phyloP scores from a whole-genome alignment of 2,113 vertebrate genomes.

The Axis porcinus region DNA sequence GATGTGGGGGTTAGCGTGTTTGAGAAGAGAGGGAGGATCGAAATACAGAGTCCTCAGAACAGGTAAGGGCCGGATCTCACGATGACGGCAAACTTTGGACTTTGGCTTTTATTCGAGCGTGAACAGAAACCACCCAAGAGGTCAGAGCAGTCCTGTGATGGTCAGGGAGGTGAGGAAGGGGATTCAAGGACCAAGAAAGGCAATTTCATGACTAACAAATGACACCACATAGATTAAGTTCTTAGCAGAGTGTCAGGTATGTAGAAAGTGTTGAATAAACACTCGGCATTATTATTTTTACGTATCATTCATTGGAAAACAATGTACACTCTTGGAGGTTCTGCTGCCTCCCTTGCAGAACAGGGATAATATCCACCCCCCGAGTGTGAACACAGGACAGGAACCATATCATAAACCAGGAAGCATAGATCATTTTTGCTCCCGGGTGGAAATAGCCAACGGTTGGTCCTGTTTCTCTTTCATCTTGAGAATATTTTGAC shows the following conservation, averaged over 20 bases:
- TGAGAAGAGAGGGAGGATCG: not conserved
- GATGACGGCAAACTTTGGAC: not conserved
- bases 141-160: not conserved
- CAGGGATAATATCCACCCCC: not conserved
- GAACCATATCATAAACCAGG: not conserved
- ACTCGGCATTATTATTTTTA: not conserved
- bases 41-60: not conserved
- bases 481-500: not conserved
- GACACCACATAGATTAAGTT: not conserved
- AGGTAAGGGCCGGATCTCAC: not conserved
- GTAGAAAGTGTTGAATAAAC: not conserved
- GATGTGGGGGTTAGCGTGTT: not conserved
- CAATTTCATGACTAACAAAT: not conserved
- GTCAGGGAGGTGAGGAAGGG: not conserved
- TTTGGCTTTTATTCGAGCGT: not conserved
- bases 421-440: not conserved
- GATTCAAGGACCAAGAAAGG: not conserved
- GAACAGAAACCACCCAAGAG: not conserved
- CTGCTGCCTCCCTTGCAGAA: not conserved
- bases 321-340: not conserved
- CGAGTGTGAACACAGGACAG: not conserved
- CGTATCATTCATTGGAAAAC: not conserved
- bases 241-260: not conserved
- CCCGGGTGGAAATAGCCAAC: fast-evolving
- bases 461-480: not conserved